These are phyloP conservation scores for Reinhardtius hippoglossoides DNA, from an alignment of 2,113 vertebrate genomes.

Conservation along the genomic window DNA sequence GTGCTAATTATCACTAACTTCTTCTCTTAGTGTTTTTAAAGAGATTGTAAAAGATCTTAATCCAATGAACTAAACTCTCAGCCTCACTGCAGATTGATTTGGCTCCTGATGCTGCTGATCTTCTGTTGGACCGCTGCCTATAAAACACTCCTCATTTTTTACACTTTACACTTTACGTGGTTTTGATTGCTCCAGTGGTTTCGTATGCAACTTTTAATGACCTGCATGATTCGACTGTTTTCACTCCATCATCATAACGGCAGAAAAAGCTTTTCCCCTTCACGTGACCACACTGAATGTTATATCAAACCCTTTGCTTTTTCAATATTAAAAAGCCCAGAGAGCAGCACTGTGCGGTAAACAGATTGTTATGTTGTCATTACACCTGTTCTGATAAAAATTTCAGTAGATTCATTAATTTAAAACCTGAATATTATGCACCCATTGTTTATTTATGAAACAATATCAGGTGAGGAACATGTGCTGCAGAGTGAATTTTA, in stretches of 20 bases:
- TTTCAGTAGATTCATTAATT: background rate
- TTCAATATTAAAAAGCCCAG: background rate
- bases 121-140: constrained; percentile 37
- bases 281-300: no score
- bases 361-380: background rate
- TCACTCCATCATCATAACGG: background rate
- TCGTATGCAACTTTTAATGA: constrained; percentile 15
- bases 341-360: background rate
- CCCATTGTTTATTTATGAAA: constrained; percentile 7
- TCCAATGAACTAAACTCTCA: constrained; percentile 13
- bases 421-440: background rate
- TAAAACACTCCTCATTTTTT: constrained; percentile 35
- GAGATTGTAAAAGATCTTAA: constrained; percentile 22
- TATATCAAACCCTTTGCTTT: background rate
- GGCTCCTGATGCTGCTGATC: constrained; percentile 31
- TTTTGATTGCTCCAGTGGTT: background rate
- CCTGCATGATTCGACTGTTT: background rate
- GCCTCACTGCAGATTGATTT: constrained; percentile 16
- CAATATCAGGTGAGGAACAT: background rate
- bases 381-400: background rate
- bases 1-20: constrained; percentile 33
- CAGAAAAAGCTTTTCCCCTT: background rate
- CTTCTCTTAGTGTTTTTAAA: constrained; percentile 5
- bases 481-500: background rate
- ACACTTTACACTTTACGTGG: constrained; percentile 5